These are phyloP conservation scores for Menidia menidia DNA, from an alignment of 2,797 vertebrate genomes.

Conservation along the genomic window DNA sequence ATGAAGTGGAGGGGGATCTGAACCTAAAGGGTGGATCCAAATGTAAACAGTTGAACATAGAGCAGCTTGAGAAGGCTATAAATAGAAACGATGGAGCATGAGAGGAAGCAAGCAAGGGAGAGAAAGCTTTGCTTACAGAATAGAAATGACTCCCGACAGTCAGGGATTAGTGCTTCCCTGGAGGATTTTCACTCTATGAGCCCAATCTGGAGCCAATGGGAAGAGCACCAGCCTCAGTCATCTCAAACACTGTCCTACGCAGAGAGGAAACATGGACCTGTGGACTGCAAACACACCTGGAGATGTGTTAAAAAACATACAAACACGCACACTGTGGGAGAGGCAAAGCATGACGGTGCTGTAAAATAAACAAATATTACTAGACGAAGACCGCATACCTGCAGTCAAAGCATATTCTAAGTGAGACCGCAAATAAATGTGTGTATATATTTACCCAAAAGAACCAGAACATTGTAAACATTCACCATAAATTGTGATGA, in stretches of 20 bases:
- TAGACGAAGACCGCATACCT: background rate
- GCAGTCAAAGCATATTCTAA: no score
- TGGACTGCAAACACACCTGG: constrained; percentile 12
- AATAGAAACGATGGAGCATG: constrained; percentile 71
- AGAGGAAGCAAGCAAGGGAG: constrained; percentile 53
- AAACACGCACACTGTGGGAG: background rate
- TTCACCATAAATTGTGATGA: no score
- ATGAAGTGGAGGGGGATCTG: constrained; percentile 42
- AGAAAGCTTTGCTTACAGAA: constrained; percentile 79
- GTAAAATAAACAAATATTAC: background rate
- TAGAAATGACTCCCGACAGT: constrained; percentile 79
- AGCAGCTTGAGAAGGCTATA: constrained; percentile 79
- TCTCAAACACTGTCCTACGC: constrained; percentile 71
- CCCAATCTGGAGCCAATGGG: constrained; percentile 78
- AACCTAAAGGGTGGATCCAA: constrained; percentile 70
- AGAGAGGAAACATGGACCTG: constrained; percentile 34
- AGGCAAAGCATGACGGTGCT: background rate
- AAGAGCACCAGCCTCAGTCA: constrained; percentile 73
- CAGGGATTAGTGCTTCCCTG: constrained; percentile 82
- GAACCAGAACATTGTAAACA: no score
- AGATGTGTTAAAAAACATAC: background rate
- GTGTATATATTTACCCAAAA: no score
- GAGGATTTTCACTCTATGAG: constrained; percentile 82
- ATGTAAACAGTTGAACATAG: constrained; percentile 79
- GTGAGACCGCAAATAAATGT: no score